Conservation (phyloP, 1,140 invertebrate species). For the Anoplophora glabripennis region DNA sequence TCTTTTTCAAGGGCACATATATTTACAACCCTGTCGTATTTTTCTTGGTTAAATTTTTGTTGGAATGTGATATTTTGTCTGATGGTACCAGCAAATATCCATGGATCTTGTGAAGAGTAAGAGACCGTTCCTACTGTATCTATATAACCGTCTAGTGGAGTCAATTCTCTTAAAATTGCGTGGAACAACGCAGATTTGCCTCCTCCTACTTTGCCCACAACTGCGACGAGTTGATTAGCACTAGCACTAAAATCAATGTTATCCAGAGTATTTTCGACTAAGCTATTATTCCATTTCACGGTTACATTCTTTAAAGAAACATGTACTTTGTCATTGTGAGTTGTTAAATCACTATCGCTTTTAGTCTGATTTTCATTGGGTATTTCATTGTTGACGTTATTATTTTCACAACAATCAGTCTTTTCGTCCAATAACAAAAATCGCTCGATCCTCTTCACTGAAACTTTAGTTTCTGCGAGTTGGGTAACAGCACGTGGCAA, state of each 20-base stretch:
- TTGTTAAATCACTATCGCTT: background rate
- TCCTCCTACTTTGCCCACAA: conserved; percentile 71
- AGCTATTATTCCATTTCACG: conserved; percentile 59
- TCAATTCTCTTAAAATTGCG: conserved; percentile 75
- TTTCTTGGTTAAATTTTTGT: conserved; percentile 39
- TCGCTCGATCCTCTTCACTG: conserved; percentile 62
- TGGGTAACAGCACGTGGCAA: conserved; percentile 61
- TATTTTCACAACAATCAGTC: conserved; percentile 53
- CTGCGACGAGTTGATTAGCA: conserved; percentile 58
- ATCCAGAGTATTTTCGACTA: conserved; percentile 55
- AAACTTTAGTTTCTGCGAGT: conserved; percentile 65
- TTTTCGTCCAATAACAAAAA: conserved; percentile 48
- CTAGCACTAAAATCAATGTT: conserved; percentile 54
- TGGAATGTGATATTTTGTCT: conserved; percentile 66
- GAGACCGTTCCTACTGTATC: conserved; percentile 53
- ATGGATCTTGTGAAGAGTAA: conserved; percentile 61
- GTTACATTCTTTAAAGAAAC: conserved; percentile 53
- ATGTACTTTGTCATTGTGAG: conserved; percentile 23
- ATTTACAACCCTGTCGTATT: conserved; percentile 62
- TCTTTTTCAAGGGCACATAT: conserved; percentile 65
- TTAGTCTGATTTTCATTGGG: background rate
- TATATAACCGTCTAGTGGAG: conserved; percentile 48
- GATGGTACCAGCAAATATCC: conserved; percentile 53
- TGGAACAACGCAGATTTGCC: conserved; percentile 81
- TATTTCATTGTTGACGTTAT: background rate